phyloP scores from a whole-genome alignment of 2,888 invertebrate species.

The Synanthedon andrenaeformis region DNA sequence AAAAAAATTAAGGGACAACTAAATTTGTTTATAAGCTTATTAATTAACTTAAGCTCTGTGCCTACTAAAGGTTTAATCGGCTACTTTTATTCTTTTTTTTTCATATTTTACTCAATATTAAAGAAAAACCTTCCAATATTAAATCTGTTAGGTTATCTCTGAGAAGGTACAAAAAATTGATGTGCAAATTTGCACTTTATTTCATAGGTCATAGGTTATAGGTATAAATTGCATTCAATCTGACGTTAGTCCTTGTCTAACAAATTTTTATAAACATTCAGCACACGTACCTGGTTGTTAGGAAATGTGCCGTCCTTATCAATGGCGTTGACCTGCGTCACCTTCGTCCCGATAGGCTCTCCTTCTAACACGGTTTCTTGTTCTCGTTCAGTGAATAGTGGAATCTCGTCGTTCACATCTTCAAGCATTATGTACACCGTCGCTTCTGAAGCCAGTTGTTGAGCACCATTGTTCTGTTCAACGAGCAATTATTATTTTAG shows the following conservation, averaged over 20 bases:
- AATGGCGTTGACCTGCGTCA: constrained; percentile 95
- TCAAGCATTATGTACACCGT: constrained; percentile 93
- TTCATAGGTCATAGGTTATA: no score
- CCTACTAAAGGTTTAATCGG: no score
- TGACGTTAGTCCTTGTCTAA: no score
- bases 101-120: no score
- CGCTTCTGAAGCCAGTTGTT: constrained; percentile 94
- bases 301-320: constrained; percentile 96
- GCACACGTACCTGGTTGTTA: constrained; percentile 83
- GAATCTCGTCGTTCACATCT: constrained; percentile 98
- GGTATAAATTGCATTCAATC: no score
- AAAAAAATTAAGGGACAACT: background rate
- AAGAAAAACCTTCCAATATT: no score
- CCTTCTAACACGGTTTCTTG: constrained; percentile 96
- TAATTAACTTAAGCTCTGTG: background rate
- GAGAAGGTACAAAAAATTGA: no score
- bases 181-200: no score
- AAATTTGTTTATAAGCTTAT: background rate
- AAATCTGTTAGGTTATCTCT: no score
- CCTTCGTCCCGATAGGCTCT: constrained; percentile 94
- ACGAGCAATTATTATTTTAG: background rate
- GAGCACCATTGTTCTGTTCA: constrained; percentile 92
- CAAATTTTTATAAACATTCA: no score
- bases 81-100: no score
- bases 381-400: constrained; percentile 93